Conservation (phyloP, 2,888 invertebrate species). For the Laothoe populi region DNA sequence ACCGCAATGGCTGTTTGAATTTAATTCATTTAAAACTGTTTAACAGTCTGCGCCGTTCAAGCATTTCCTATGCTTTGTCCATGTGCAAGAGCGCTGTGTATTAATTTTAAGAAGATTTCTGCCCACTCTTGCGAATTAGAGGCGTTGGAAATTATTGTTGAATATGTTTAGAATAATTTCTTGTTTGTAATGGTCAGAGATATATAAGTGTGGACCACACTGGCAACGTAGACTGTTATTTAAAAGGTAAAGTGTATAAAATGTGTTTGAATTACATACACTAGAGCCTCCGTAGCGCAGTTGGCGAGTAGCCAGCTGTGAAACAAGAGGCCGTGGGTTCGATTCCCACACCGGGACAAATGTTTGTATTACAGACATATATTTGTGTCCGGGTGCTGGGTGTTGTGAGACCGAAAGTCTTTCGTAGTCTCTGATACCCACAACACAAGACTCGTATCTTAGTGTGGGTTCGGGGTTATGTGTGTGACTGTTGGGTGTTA, state of each 20-base stretch:
- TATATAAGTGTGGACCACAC: background rate
- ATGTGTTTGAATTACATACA: background rate
- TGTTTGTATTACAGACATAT: too few species aligned
- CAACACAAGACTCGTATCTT: too few species aligned
- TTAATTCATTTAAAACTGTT: conserved; percentile 46
- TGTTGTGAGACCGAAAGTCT: too few species aligned
- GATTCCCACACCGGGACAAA: too few species aligned
- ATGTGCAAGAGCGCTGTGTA: conserved; percentile 33
- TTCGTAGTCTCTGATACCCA: too few species aligned
- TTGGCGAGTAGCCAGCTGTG: too few species aligned
- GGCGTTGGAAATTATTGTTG: conserved; percentile 30
- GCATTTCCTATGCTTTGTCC: conserved; percentile 42
- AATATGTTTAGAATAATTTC: background rate
- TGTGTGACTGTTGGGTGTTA: too few species aligned
- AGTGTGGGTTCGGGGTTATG: too few species aligned
- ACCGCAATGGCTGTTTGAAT: conserved; percentile 37
- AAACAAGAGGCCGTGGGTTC: too few species aligned
- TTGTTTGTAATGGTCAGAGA: background rate
- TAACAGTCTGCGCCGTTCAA: conserved; percentile 40
- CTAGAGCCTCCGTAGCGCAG: too few species aligned
- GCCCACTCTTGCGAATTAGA: conserved; percentile 47
- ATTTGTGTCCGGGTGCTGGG: too few species aligned
- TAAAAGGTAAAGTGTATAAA: background rate
- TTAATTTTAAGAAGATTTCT: conserved; percentile 52
- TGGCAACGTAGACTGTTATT: background rate